phyloP scores from a whole-genome alignment of 2,113 vertebrate genomes.

The Suncus etruscus region DNA sequence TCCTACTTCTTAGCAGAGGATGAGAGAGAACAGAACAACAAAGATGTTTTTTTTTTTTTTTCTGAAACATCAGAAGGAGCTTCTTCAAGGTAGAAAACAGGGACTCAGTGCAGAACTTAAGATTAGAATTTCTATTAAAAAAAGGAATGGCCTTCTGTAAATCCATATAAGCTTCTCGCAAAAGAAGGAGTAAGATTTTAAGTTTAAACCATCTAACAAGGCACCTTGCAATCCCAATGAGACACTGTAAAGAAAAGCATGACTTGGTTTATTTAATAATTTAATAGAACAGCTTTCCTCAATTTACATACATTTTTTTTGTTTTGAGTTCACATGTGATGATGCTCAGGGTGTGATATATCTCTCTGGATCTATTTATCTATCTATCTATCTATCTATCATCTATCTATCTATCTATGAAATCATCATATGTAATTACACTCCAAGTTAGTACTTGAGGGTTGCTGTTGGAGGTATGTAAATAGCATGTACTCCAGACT shows the following conservation, averaged over 20 bases:
- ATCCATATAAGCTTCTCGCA: background rate
- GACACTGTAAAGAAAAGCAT: background rate
- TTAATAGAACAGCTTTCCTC: background rate
- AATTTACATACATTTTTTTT: too few species aligned
- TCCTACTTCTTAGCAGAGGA: slow-evolving; percentile 46
- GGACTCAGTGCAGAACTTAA: slow-evolving; percentile 40
- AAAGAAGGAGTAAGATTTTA: background rate
- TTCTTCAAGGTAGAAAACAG: slow-evolving; percentile 49
- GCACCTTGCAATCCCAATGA: background rate
- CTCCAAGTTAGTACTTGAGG: too few species aligned
- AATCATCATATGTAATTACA: too few species aligned
- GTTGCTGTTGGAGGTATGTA: too few species aligned
- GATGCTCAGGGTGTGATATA: too few species aligned
- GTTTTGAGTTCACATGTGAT: too few species aligned
- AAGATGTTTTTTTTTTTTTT: slow-evolving; percentile 44
- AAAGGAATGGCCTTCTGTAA: slow-evolving; percentile 52
- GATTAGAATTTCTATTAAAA: slow-evolving; percentile 31
- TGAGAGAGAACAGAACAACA: slow-evolving; percentile 48
- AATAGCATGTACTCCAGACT: too few species aligned
- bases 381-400: too few species aligned
- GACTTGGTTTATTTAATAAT: background rate
- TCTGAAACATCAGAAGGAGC: background rate
- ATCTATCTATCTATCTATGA: too few species aligned
- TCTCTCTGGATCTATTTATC: too few species aligned
- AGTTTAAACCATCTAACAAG: background rate